Evolutionary conservation across 2,888 invertebrate genomes (phyloP).

Genomic region (Lepidocyrtoides sp.): DNA sequence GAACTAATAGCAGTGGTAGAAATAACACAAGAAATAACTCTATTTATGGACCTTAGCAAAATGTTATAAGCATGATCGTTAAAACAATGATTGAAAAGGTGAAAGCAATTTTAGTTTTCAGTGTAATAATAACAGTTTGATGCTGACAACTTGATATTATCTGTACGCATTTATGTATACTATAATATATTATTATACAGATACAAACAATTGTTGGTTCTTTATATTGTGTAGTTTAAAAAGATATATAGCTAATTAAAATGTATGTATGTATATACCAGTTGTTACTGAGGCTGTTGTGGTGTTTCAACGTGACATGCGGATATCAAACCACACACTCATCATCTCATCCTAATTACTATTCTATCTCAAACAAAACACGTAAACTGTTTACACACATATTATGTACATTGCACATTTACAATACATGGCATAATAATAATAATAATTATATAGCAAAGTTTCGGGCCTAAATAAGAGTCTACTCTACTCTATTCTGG

Average conservation of each 20-base stretch:
- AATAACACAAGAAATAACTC: no score
- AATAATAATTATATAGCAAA: no score
- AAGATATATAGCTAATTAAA: conserved; percentile 20
- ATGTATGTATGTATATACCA: background rate
- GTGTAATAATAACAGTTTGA: no score
- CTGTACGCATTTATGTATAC: no score
- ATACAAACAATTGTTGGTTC: conserved; percentile 13
- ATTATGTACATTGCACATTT: background rate
- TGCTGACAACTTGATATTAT: no score
- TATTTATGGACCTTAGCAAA: no score
- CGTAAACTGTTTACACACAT: background rate
- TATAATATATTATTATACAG: background rate
- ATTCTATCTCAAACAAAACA: background rate
- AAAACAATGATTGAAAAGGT: no score
- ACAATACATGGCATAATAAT: no score
- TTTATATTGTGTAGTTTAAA: background rate
- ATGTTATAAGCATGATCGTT: no score
- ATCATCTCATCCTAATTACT: background rate
- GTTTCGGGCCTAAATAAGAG: no score
- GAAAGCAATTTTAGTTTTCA: no score
- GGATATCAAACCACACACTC: background rate
- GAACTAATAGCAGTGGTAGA: no score
- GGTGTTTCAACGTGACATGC: background rate
- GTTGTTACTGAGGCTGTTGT: background rate
- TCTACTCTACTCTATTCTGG: background rate